Evolutionary conservation across 2,797 vertebrate species (phyloP), one percentile per base, ranked within the genome.

Genomic region (Muraenolepis orangiensis): DNA sequence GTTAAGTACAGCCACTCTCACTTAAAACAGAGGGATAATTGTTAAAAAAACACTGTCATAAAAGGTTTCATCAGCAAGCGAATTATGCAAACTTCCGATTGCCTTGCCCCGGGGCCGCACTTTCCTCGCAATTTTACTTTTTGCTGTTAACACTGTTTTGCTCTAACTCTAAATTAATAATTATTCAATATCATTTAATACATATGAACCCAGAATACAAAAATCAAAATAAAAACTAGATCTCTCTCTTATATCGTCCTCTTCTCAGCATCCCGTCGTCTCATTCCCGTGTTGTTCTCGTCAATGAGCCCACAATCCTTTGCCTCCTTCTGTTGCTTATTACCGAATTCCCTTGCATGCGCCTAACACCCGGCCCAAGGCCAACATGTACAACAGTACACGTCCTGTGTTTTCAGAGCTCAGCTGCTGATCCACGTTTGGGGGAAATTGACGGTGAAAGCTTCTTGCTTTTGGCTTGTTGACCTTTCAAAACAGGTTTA

Each of bases 401-500:
- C 73, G 79, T 83, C 77, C 78, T 72, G n/a, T n/a, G n/a, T n/a
- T n/a, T n/a, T n/a, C n/a, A n/a, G n/a, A n/a, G n/a, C n/a, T n/a
- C n/a, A n/a, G n/a, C n/a, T n/a, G n/a, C n/a, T n/a, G n/a, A 89
- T 87, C 79, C 77, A 29, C 20, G 57, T 76, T 78, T 73, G 14
- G 6, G 34, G 80, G 84, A 84, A 82, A 80, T 88, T 84, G 77
- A 77, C 78, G 80, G 73, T 79, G 70, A 77, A 67, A 74, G 77
- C 74, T 23, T 18, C 38, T 14, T 14, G 16, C 40, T 14, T 42
- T 11, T 11, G 14, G 40, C 16, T 12, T 42, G 13, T 10, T 8
- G 40, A 42, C 40, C 40, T 16, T 42, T n/a, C 11, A 14, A 42
- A 42, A 16, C 40, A 42, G 14, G 0, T 42, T 13, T 42, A 42